Evolutionary conservation across 2,797 vertebrate genomes (phyloP).

Genomic region (Myotis myotis): DNA sequence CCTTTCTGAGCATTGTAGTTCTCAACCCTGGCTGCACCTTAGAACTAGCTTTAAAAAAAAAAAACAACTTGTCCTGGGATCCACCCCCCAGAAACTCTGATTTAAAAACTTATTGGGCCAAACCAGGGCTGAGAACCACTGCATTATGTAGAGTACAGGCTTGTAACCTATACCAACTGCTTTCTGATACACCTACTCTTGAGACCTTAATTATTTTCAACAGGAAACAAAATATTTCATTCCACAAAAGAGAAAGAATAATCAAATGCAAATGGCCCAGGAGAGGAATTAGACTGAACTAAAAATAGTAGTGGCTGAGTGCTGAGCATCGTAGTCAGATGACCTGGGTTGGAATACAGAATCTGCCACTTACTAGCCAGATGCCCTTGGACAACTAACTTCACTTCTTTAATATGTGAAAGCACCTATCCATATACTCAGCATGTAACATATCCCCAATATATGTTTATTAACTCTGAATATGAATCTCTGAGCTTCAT

Average conservation of each 20-base stretch:
- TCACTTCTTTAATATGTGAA: conserved; percentile 19
- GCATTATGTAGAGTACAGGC: neutral
- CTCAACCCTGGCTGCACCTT: neutral
- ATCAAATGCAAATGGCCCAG: neutral
- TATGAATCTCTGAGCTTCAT: neutral
- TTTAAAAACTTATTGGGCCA: neutral
- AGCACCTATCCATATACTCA: neutral
- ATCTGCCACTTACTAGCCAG: neutral
- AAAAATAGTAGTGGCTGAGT: neutral
- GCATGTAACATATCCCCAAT: neutral
- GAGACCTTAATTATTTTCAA: conserved; percentile 9
- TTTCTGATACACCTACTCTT: neutral
- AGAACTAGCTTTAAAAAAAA: neutral
- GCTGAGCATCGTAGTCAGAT: neutral
- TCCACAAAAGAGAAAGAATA: conserved; percentile 27
- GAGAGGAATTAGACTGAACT: neutral
- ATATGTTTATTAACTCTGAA: neutral
- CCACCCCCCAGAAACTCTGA: neutral
- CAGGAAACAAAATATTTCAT: conserved; percentile 20
- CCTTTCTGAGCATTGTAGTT: conserved; percentile 9
- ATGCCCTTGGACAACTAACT: neutral
- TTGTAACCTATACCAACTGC: neutral
- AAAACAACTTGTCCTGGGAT: neutral
- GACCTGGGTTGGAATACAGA: neutral
- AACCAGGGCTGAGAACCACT: neutral